Conservation (phyloP, 2,113 vertebrate genomes). For the Pteruthius melanotis region DNA sequence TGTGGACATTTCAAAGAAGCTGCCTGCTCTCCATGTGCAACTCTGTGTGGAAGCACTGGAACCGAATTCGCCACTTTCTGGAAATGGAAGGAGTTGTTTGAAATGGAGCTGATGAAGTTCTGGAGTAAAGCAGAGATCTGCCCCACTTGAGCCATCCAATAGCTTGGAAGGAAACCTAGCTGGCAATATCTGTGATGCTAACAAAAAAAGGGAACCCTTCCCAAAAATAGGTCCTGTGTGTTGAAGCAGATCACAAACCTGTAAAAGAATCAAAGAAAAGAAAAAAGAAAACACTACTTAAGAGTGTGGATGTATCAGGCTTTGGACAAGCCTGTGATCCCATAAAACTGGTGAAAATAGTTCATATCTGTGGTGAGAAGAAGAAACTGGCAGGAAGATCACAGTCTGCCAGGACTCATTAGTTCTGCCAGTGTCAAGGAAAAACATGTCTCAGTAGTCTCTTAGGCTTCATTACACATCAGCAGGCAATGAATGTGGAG, state of each 20-base stretch:
- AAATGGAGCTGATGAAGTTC: neutral
- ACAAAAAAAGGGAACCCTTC: neutral
- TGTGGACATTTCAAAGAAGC: neutral
- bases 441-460: neutral
- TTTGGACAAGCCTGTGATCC: neutral
- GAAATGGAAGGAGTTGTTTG: neutral
- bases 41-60: neutral
- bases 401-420: neutral
- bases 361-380: neutral
- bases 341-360: neutral
- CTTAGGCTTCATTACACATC: neutral
- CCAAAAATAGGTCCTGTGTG: neutral
- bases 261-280: neutral
- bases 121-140: neutral
- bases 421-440: neutral
- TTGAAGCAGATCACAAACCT: neutral
- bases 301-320: neutral
- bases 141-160: rapidly evolving
- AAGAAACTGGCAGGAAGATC: neutral
- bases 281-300: neutral
- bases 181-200: neutral
- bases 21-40: neutral
- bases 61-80: neutral
- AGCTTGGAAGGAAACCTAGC: neutral
- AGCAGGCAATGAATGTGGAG: neutral